These are phyloP conservation scores for Syngnathus acus DNA, from an alignment of 2,797 vertebrate species.

Conservation along the genomic window DNA sequence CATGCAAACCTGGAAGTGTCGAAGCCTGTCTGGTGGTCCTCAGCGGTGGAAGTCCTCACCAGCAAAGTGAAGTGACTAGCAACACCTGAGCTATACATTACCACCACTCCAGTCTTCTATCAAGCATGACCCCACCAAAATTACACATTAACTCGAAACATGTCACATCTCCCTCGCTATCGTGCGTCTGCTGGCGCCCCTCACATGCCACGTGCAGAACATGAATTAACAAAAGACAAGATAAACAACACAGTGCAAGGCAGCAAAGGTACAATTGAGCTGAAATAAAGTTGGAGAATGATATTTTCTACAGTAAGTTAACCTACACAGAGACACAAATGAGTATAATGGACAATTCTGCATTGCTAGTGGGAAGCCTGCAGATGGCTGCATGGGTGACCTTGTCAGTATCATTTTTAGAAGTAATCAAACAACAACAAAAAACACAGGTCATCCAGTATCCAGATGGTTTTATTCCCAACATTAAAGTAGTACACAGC, in stretches of 20 bases:
- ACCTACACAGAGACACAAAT: neutral
- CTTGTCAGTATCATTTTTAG: neutral
- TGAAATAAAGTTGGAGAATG: neutral
- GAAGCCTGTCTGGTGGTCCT: conserved; percentile 11
- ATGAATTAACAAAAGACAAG: neutral
- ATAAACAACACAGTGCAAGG: neutral
- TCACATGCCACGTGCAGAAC: neutral
- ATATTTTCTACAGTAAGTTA: neutral
- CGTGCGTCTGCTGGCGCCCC: conserved; percentile 7
- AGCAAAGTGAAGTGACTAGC: conserved; percentile 26
- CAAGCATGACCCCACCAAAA: conserved; percentile 51
- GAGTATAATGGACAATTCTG: neutral
- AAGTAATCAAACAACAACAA: neutral
- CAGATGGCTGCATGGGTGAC: conserved; percentile 36
- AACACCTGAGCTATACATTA: conserved; percentile 53
- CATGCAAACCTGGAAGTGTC: conserved; percentile 33
- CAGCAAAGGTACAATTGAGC: neutral
- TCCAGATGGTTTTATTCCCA: conserved; percentile 56
- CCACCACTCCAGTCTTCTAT: conserved; percentile 28
- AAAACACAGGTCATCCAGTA: neutral
- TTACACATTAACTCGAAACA: conserved; percentile 61
- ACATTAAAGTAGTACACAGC: neutral
- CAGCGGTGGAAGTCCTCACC: conserved; percentile 7
- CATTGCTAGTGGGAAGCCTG: conserved; percentile 40
- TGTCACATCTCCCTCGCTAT: conserved; percentile 12